phyloP scores from a whole-genome alignment of 2,888 invertebrate species.

The Chaitophorus viminalis region DNA sequence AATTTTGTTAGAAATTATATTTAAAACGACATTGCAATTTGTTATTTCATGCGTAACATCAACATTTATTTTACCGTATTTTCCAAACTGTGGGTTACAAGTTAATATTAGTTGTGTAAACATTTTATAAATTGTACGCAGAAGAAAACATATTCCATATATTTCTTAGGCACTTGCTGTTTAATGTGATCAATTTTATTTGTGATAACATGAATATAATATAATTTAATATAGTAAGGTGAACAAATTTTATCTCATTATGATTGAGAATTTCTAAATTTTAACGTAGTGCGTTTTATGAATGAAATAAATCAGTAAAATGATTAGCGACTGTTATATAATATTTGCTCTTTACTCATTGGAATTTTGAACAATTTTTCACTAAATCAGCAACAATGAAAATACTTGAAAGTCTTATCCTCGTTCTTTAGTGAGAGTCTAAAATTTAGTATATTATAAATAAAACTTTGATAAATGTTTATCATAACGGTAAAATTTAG shows the following conservation, averaged over 20 bases:
- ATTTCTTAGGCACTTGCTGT: background rate
- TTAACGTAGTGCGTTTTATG: background rate
- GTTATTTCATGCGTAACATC: constrained; percentile 16
- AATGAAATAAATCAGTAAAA: background rate
- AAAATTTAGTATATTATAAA: too few species aligned
- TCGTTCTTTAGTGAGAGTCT: too few species aligned
- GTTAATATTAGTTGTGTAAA: background rate
- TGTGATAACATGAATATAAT: background rate
- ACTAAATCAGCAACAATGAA: background rate
- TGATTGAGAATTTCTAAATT: background rate
- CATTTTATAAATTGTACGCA: background rate
- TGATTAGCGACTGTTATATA: background rate
- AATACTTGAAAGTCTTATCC: background rate
- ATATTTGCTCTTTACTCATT: background rate
- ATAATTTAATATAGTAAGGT: background rate
- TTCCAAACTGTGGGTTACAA: background rate
- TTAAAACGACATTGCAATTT: constrained; percentile 1
- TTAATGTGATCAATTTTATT: background rate
- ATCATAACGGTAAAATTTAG: too few species aligned
- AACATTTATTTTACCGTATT: constrained; percentile 6
- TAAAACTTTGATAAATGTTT: too few species aligned
- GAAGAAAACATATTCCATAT: background rate
- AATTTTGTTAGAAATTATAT: background rate
- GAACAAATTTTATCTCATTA: background rate
- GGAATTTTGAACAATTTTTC: background rate